These are phyloP conservation scores for Lochmaea capreae DNA, from an alignment of 2,888 invertebrate genomes.

Conservation along the genomic window DNA sequence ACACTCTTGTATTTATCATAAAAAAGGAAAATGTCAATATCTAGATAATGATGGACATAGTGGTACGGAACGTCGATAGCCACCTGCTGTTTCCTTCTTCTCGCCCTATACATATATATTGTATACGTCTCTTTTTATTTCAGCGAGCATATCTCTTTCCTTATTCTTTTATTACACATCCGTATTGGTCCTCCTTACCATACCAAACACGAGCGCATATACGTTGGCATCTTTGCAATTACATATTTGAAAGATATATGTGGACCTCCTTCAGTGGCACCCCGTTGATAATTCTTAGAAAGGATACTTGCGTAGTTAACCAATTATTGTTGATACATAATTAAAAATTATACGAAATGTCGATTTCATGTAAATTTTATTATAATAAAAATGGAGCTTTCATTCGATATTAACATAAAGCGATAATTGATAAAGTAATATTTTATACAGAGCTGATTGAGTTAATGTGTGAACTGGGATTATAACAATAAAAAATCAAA, in stretches of 20 bases:
- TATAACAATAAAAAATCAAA: too few species aligned
- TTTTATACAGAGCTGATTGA: too few species aligned
- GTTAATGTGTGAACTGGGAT: too few species aligned
- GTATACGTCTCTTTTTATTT: constrained; percentile 3
- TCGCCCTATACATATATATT: constrained; percentile 1
- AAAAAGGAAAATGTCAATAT: constrained; percentile 44
- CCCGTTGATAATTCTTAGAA: neutral
- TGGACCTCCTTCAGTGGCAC: constrained; percentile 4
- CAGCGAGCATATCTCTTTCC: constrained; percentile 1
- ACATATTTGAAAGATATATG: constrained; percentile 1
- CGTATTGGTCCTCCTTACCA: neutral
- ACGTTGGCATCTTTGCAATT: constrained; percentile 11
- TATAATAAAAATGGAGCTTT: neutral
- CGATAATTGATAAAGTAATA: too few species aligned
- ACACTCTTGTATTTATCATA: neutral
- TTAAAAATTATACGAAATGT: neutral
- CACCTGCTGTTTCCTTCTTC: constrained; percentile 50
- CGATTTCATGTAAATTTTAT: neutral
- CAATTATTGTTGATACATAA: neutral
- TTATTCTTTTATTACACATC: neutral
- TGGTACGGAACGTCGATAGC: constrained; percentile 47
- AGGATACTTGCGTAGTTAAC: neutral
- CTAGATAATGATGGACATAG: constrained; percentile 52
- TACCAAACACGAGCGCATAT: constrained; percentile 8
- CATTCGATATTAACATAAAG: too few species aligned